These are phyloP conservation scores for Eremobia ochroleuca DNA, from an alignment of 2,888 invertebrate genomes.

Conservation along the genomic window DNA sequence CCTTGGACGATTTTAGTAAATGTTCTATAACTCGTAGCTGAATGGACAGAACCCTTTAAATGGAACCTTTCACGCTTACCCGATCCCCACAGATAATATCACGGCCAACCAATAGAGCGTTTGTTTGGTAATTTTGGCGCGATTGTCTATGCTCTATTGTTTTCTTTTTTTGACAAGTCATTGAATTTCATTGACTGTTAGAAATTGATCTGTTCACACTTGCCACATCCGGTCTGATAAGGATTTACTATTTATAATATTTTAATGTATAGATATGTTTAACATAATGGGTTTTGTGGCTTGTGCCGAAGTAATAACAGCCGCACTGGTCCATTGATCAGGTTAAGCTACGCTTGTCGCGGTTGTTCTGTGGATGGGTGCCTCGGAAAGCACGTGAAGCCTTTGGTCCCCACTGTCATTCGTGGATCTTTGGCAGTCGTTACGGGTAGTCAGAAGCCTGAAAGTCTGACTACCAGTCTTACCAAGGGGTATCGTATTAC, in stretches of 20 bases:
- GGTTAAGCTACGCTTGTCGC: not conserved
- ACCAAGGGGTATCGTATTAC: too few relatives aligned
- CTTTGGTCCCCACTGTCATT: too few relatives aligned
- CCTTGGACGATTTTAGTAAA: too few relatives aligned
- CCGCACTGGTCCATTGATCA: not conserved
- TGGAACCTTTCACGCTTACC: slow-evolving; percentile 17
- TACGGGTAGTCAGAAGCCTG: too few relatives aligned
- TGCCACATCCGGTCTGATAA: slow-evolving; percentile 68
- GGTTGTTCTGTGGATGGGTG: not conserved
- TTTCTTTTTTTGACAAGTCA: slow-evolving; percentile 78
- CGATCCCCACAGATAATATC: slow-evolving; percentile 76
- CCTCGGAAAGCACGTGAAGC: too few relatives aligned
- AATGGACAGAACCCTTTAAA: slow-evolving; percentile 25
- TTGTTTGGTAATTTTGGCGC: slow-evolving; percentile 86
- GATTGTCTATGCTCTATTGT: slow-evolving; percentile 83
- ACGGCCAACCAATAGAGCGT: slow-evolving; percentile 68
- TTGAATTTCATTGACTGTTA: slow-evolving; percentile 64
- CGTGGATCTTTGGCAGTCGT: too few relatives aligned
- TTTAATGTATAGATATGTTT: slow-evolving; percentile 56
- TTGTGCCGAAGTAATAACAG: not conserved
- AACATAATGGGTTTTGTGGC: slow-evolving; percentile 54
- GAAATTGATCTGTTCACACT: slow-evolving; percentile 72
- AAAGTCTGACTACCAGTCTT: too few relatives aligned
- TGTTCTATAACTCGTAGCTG: too few relatives aligned
- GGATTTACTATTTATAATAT: slow-evolving; percentile 56